Evolutionary conservation across 2,797 vertebrate genomes (phyloP), one percentile per base, ranked within the genome.

Genomic region (Epinephelus coioides): DNA sequence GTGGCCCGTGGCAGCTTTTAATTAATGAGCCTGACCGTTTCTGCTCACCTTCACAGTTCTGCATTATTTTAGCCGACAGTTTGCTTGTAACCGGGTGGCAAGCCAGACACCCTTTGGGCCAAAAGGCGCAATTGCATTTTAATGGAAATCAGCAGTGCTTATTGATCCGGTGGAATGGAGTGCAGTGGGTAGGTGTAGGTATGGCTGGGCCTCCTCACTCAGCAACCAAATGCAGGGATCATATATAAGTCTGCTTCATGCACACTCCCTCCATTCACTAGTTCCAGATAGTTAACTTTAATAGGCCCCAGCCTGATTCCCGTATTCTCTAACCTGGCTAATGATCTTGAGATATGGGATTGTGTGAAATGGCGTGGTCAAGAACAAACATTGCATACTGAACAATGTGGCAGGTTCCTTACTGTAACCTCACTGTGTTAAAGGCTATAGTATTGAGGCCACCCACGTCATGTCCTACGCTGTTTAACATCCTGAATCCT

Each of bases 1-100:
- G 73, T 85, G 86, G 92, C 91, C 89, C 60, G 61, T 91, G 92
- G 91, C 92, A 79, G 78, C 81, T 86, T 90, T 91, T 91, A 90
- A 92, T 93, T 91, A 90, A 92, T 85, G 87, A 90, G 82, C 83
- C 78, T 51, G 78, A 82, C 83, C 80, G 40, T 73, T 87, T 81
- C 79, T 83, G 78, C 87, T 92, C 88, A 87, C 88, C 90, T 88
- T 89, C 82, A 89, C 86, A 83, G 74, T 67, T 83, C 60, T 82
- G 84, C 79, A 84, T 90, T 91, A 88, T 88, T 92, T 88, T 68
- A 86, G 81, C 55, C 40, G 65, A 84, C 85, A 75, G 66, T 85
- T 87, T 81, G 54, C 81, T 88, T 88, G 85, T 89, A 88, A 90
- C 63, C 5, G 49, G 74, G 73, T 73, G 76, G 79, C 62, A 56